Evolutionary conservation across 2,113 vertebrate genomes (phyloP).

Genomic region (Bolborhynchus lineola): DNA sequence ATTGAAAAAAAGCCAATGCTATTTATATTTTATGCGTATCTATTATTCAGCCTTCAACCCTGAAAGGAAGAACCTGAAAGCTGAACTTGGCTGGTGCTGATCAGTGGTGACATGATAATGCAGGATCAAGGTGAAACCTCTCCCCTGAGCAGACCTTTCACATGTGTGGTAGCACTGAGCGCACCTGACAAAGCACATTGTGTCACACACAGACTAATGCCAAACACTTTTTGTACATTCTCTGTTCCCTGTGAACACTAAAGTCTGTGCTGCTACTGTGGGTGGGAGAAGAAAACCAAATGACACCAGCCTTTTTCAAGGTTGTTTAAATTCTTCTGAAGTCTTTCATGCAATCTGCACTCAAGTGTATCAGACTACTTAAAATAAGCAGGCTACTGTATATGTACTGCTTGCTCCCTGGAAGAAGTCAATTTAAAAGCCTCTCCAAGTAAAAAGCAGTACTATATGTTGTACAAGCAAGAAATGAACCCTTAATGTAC

Average conservation of each 20-base stretch:
- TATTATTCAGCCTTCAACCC: background rate
- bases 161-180: background rate
- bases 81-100: background rate
- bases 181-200: background rate
- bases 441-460: background rate
- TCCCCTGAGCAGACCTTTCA: background rate
- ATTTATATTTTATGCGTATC: background rate
- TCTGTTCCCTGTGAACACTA: constrained; percentile 5
- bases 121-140: background rate
- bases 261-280: constrained; percentile 13
- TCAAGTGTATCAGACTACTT: background rate
- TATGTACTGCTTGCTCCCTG: background rate
- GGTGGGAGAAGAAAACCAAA: constrained; percentile 3
- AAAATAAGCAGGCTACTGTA: background rate
- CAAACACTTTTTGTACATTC: background rate
- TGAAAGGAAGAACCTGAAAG: background rate
- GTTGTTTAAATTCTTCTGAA: constrained; percentile 18
- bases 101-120: background rate
- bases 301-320: background rate
- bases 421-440: background rate
- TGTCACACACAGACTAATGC: background rate
- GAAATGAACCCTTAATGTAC: background rate
- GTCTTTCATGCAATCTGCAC: background rate
- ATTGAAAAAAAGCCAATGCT: background rate
- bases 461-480: background rate